Conservation (phyloP, 2,797 vertebrate genomes). For the Orestias chungarensis region DNA sequence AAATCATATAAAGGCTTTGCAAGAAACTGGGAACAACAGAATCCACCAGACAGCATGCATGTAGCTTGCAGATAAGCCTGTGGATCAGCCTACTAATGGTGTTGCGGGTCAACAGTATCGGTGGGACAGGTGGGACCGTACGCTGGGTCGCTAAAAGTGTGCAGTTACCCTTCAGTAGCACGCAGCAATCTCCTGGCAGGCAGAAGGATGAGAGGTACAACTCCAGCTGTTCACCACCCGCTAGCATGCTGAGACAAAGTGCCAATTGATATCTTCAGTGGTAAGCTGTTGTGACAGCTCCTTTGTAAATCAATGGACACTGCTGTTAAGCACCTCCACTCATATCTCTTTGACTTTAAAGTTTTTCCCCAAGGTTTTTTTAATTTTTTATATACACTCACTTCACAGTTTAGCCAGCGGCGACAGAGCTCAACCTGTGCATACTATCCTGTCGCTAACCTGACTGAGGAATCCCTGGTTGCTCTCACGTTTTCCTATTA, state of each 20-base stretch:
- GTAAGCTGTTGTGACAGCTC: constrained; percentile 61
- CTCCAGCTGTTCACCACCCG: constrained; percentile 57
- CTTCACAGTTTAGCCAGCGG: constrained; percentile 27
- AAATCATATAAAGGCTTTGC: not conserved
- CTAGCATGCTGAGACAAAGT: constrained; percentile 43
- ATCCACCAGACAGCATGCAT: constrained; percentile 31
- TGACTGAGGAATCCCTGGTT: constrained; percentile 8
- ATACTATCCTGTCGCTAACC: constrained; percentile 14
- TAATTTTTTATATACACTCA: not conserved
- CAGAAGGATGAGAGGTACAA: constrained; percentile 48
- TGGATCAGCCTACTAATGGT: constrained; percentile 34
- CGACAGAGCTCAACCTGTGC: constrained; percentile 10
- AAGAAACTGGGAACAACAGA: not conserved
- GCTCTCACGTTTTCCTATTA: constrained; percentile 22
- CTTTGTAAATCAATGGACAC: constrained; percentile 67
- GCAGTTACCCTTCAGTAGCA: constrained; percentile 44
- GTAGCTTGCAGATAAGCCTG: constrained; percentile 21
- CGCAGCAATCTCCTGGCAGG: constrained; percentile 33
- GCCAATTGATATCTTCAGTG: constrained; percentile 56
- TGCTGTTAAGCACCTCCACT: constrained; percentile 49
- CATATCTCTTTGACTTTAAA: constrained; percentile 53
- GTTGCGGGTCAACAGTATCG: constrained; percentile 53
- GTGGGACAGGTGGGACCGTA: constrained; percentile 60
- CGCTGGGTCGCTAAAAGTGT: constrained; percentile 15
- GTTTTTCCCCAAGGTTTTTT: constrained; percentile 25